phyloP scores from a whole-genome alignment of 2,113 vertebrate species.

The Sander vitreus region DNA sequence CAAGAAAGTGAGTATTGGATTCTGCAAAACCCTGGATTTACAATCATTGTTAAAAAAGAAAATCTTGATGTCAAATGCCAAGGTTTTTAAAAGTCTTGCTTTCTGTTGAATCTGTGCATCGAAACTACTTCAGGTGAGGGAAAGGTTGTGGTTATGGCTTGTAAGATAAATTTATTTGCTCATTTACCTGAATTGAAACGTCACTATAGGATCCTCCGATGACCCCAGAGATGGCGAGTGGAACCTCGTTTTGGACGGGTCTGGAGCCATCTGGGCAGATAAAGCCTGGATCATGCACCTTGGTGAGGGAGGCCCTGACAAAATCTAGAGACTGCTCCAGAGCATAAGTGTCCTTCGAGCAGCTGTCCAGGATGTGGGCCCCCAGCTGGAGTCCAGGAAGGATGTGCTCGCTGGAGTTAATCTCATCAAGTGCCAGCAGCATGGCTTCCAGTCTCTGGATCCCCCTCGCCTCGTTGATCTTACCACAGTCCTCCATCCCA shows the following conservation, averaged over 20 bases:
- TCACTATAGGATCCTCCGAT: conserved; percentile 98
- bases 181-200: conserved; percentile 95
- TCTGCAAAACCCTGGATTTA: no score
- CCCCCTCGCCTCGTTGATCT: conserved; percentile 95
- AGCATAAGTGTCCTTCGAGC: conserved; percentile 97
- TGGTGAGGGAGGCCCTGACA: conserved; percentile 94
- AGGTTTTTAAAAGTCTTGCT: not conserved
- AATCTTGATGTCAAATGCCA: not conserved
- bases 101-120: not conserved
- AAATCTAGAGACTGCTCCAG: conserved; percentile 98
- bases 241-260: conserved; percentile 91
- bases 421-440: conserved; percentile 95
- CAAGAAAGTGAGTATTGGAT: no score
- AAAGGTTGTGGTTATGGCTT: not conserved
- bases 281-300: conserved; percentile 93
- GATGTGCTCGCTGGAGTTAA: conserved; percentile 91
- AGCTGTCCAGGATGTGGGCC: conserved; percentile 96
- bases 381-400: conserved; percentile 93
- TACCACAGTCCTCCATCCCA: conserved; percentile 91
- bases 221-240: conserved; percentile 94
- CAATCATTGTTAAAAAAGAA: no score
- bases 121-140: not conserved
- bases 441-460: conserved; percentile 98
- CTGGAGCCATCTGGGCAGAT: conserved; percentile 97
- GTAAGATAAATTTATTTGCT: not conserved